Evolutionary conservation across 2,888 invertebrate species (phyloP).

Genomic region (Pemphredon lugubris): DNA sequence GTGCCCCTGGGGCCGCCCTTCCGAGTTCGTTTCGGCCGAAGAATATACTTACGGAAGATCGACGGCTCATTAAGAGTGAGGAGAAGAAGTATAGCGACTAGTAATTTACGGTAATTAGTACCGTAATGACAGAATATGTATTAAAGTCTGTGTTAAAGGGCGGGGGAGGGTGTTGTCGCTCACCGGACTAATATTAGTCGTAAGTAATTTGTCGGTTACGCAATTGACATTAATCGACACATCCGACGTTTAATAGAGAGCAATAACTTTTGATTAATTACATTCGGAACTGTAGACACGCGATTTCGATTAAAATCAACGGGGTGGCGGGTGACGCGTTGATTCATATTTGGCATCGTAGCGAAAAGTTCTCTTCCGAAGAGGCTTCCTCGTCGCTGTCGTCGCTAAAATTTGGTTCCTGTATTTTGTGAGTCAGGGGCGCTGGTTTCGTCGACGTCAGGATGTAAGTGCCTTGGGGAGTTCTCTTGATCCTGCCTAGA

Average conservation of each 20-base stretch:
- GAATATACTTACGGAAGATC: background rate
- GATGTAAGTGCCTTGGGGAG: constrained; percentile 65
- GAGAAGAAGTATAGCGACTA: background rate
- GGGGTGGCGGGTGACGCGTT: no score
- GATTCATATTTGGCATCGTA: no score
- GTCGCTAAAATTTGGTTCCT: constrained; percentile 68
- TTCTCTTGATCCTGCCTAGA: constrained; percentile 70
- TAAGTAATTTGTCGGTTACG: background rate
- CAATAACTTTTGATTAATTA: no score
- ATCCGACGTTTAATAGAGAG: no score
- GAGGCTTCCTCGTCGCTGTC: constrained; percentile 59
- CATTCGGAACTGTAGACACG: no score
- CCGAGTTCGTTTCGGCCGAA: background rate
- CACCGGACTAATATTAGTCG: no score
- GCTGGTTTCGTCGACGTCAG: constrained; percentile 54
- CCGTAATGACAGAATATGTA: background rate
- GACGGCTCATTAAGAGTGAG: background rate
- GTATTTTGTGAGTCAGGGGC: constrained; percentile 55
- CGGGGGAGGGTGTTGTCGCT: no score
- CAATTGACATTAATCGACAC: no score
- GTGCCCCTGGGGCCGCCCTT: background rate
- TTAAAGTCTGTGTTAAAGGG: background rate
- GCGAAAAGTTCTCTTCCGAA: constrained; percentile 10
- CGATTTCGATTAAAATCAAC: no score
- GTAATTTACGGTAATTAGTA: constrained; percentile 10